Percentiles rank a stretch among this genome's conserved stretches.
phyloP scores from a whole-genome alignment of 2,888 invertebrate genomes.

The Ormyrus rosae region DNA sequence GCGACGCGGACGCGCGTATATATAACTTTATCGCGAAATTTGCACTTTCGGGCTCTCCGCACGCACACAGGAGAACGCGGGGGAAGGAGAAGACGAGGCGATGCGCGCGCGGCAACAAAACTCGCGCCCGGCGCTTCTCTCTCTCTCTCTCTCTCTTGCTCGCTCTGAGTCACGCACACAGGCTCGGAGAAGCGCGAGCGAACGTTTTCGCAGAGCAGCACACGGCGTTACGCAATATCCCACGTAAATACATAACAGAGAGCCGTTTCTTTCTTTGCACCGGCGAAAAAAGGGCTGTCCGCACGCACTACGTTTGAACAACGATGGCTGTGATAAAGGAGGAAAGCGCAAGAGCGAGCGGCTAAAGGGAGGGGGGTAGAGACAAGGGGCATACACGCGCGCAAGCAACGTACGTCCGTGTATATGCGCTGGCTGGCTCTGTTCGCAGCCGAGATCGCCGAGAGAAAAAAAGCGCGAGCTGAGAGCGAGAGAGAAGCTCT shows the following conservation, averaged over 20 bases:
- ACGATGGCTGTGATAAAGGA: slow-evolving; percentile 34
- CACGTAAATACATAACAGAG: slow-evolving; percentile 69
- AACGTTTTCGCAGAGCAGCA: slow-evolving; percentile 1
- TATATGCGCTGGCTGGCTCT: too few relatives aligned
- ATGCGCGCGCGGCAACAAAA: slow-evolving; percentile 40
- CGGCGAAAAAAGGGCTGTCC: too few relatives aligned
- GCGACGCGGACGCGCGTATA: not conserved
- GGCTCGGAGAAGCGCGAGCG: not conserved
- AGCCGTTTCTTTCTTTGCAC: not conserved
- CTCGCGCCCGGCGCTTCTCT: slow-evolving; percentile 47
- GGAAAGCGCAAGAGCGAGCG: not conserved
- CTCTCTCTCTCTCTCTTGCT: slow-evolving; percentile 14
- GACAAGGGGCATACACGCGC: slow-evolving; percentile 30
- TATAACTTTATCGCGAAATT: not conserved
- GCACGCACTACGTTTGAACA: too few relatives aligned
- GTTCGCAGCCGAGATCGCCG: not conserved
- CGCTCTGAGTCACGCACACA: not conserved
- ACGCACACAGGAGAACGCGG: too few relatives aligned
- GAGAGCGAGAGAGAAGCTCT: slow-evolving; percentile 9
- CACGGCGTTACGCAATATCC: slow-evolving; percentile 71
- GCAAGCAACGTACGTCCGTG: not conserved
- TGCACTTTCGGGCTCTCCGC: too few relatives aligned
- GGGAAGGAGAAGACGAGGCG: too few relatives aligned
- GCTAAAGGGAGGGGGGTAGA: not conserved
- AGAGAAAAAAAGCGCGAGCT: slow-evolving; percentile 4